A percentile compares a stretch with the other conserved stretches of the same genome.
phyloP scores from a whole-genome alignment of 2,797 vertebrate species.

The Diplodus puntazzo region DNA sequence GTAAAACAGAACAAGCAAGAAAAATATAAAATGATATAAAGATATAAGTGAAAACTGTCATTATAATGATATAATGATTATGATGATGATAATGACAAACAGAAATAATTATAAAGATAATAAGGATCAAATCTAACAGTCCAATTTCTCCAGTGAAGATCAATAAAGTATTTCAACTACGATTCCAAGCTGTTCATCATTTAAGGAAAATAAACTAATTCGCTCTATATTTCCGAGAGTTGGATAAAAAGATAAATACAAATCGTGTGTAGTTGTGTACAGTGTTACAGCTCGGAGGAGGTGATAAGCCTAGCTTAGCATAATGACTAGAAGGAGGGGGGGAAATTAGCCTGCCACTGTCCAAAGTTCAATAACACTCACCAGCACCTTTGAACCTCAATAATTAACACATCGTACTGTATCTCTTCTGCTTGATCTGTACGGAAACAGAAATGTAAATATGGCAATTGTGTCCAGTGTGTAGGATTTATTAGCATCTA shows the following conservation, averaged over 20 bases:
- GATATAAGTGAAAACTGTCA: no score
- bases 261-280: neutral
- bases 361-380: neutral
- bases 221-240: neutral
- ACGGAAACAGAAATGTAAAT: neutral
- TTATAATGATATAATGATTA: no score
- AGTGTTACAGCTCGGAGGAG: neutral
- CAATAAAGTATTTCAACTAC: no score
- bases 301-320: constrained; percentile 4
- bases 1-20: no score
- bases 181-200: no score
- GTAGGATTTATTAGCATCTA: no score
- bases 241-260: neutral
- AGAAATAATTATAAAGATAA: no score
- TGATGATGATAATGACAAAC: no score
- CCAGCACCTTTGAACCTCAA: neutral
- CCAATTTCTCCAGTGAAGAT: no score
- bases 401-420: neutral
- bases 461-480: no score
- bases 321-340: neutral
- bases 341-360: neutral
- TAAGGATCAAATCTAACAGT: no score
- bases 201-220: neutral
- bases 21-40: no score
- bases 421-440: neutral